Evolutionary conservation across 2,113 vertebrate species (phyloP), one percentile per base, ranked within the genome.

Genomic region (Corythornis vintsioides): DNA sequence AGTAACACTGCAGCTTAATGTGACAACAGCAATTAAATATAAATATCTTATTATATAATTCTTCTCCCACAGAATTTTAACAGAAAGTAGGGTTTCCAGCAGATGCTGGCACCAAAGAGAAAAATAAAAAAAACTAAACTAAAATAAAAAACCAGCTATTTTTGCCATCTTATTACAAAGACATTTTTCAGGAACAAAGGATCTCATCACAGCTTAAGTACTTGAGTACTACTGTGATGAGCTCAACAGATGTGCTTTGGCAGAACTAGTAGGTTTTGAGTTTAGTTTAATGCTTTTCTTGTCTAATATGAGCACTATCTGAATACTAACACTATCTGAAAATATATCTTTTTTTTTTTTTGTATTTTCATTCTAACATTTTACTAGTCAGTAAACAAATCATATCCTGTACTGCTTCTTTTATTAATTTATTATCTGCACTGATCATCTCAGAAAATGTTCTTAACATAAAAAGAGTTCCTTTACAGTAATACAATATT

Each of bases 11-110:
- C 82, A 93, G 91, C 45, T 91, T 89, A 95, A 93, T 67, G 60
- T 95, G 92, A 95, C 74, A 96, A 83, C 72, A 91, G 92, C 92
- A 93, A 96, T 96, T 93, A 96, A 96, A 96, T 95, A 95, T 93
- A 96, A 96, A 77, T 95, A 94, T 91, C 84, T 38, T 83, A 91
- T 96, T 96, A 95, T 35, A 31, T 88, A 95, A 96, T 78, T 83
- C 52, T 86, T 89, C 91, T 93, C 89, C 94, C 82, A 92, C 89
- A 85, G 85, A 83, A 94, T 48, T 80, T 85, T n/a, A 91, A 75
- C 60, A 89, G 82, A 71, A 92, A 88, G 85, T 28, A 89, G 89
- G 91, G 71, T 88, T 71, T 67, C 79, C 20, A 0, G 86, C 83
- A 95, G 65, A 86, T 74, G 29, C 29, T 56, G n/a, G 47, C 71